Evolutionary conservation across 2,888 invertebrate genomes (phyloP).

Genomic region (Epinotia nisella): DNA sequence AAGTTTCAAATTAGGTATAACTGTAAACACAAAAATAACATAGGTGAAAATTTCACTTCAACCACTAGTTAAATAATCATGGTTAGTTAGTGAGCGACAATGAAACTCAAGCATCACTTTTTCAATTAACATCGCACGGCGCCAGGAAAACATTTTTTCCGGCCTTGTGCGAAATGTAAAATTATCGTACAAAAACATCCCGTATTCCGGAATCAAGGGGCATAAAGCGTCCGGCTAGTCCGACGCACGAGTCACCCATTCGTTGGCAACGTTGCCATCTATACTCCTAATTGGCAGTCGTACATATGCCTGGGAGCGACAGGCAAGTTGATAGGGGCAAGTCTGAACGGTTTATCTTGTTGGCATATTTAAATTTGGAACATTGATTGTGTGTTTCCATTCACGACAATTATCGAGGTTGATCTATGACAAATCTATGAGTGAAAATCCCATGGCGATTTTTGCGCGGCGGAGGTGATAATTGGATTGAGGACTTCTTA

Average conservation of each 20-base stretch:
- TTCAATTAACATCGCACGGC: too few species aligned
- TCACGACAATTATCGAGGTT: too few species aligned
- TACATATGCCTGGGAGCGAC: constrained; percentile 71
- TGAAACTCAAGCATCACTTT: too few species aligned
- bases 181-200: constrained; percentile 50
- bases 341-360: constrained; percentile 51
- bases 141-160: not conserved
- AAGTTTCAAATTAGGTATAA: too few species aligned
- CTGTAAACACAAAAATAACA: too few species aligned
- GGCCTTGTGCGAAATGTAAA: not conserved
- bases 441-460: too few species aligned
- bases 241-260: constrained; percentile 62
- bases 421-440: too few species aligned
- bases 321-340: constrained; percentile 68
- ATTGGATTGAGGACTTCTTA: too few species aligned
- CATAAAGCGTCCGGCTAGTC: constrained; percentile 62
- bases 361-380: constrained; percentile 47
- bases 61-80: too few species aligned
- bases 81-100: too few species aligned
- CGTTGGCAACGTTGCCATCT: constrained; percentile 72
- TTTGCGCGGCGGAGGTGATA: too few species aligned
- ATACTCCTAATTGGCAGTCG: constrained; percentile 79
- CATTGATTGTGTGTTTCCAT: not conserved
- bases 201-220: constrained; percentile 57
- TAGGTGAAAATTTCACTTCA: too few species aligned